phyloP scores from a whole-genome alignment of 2,888 invertebrate species.

The Dioctria rufipes region DNA sequence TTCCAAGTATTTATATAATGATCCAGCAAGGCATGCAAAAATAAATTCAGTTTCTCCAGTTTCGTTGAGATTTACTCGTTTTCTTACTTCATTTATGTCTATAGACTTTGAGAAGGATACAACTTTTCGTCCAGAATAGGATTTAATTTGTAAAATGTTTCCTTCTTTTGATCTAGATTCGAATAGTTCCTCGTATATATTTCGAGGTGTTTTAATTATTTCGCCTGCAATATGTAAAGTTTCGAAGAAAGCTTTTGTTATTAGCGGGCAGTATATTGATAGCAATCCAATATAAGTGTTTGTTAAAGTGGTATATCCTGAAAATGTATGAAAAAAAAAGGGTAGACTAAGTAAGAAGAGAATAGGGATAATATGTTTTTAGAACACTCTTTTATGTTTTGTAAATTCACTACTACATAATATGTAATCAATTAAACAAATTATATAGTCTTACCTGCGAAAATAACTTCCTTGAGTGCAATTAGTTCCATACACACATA shows the following conservation, averaged over 20 bases:
- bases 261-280: slow-evolving; percentile 66
- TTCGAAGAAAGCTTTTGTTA: slow-evolving; percentile 67
- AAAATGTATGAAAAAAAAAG: not conserved
- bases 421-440: not conserved
- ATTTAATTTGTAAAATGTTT: slow-evolving; percentile 68
- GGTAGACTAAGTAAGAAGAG: not conserved
- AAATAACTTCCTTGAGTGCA: slow-evolving; percentile 65
- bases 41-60: slow-evolving; percentile 67
- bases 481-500: slow-evolving; percentile 65
- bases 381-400: too few species aligned
- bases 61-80: slow-evolving; percentile 63
- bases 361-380: too few species aligned
- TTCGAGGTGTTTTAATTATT: slow-evolving; percentile 67
- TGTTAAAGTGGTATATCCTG: slow-evolving; percentile 64
- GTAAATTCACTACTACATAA: too few species aligned
- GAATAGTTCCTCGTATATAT: slow-evolving; percentile 69
- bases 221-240: slow-evolving; percentile 66
- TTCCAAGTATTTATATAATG: slow-evolving; percentile 67
- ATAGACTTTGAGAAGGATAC: slow-evolving; percentile 68
- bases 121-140: slow-evolving; percentile 69
- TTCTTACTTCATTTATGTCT: slow-evolving; percentile 66
- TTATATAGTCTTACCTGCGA: slow-evolving; percentile 59
- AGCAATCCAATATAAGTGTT: slow-evolving; percentile 66
- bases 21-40: slow-evolving; percentile 67
- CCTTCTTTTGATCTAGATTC: slow-evolving; percentile 66